These are phyloP conservation scores for Ganaspis sp. DNA, from an alignment of 1,140 invertebrate species.

Conservation along the genomic window DNA sequence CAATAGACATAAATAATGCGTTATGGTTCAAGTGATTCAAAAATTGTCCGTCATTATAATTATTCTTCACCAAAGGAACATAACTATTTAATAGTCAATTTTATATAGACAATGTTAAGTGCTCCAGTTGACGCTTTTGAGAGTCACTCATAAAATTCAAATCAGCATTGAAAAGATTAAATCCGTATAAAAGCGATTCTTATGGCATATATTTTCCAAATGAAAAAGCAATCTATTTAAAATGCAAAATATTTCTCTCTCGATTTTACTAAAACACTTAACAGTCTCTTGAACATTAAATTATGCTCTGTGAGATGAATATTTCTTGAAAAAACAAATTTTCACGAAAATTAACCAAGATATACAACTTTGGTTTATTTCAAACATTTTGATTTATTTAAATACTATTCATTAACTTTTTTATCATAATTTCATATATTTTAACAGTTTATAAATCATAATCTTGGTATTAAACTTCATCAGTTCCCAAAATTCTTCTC, in stretches of 20 bases:
- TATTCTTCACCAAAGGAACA: too few species aligned
- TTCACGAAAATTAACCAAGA: too few species aligned
- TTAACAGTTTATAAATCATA: background rate
- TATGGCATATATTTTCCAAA: conserved; percentile 14
- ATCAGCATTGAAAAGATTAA: background rate
- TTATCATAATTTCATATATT: conserved; percentile 12
- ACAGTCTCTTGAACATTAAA: too few species aligned
- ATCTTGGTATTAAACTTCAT: conserved; percentile 68
- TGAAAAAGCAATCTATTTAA: conserved; percentile 12
- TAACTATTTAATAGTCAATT: too few species aligned
- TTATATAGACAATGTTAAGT: too few species aligned
- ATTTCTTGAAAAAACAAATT: background rate
- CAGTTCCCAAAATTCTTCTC: conserved; percentile 46
- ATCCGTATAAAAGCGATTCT: background rate
- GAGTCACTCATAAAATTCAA: background rate
- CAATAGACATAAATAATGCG: too few species aligned
- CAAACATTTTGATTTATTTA: too few species aligned
- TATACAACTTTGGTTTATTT: too few species aligned
- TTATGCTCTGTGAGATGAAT: background rate
- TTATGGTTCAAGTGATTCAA: too few species aligned
- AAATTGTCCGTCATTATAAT: too few species aligned
- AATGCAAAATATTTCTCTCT: background rate
- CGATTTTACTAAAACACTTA: background rate
- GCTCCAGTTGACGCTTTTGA: too few species aligned
- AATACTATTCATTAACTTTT: background rate